A percentile compares a stretch with the other conserved stretches of the same genome.
These are phyloP conservation scores for Apeira syringaria DNA, from an alignment of 2,888 invertebrate species.

Conservation along the genomic window DNA sequence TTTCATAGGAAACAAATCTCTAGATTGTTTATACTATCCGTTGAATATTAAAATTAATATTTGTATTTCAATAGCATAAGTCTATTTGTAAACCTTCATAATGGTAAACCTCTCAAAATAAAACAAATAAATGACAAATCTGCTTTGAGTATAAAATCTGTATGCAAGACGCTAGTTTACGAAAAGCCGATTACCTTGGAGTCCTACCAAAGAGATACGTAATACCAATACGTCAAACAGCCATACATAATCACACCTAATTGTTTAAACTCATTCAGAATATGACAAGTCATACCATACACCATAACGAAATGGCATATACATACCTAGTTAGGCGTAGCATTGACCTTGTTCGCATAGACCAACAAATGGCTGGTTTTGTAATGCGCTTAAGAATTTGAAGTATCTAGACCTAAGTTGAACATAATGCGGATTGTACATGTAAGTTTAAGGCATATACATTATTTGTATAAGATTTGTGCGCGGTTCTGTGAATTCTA, in stretches of 20 bases:
- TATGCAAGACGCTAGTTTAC: slow-evolving; percentile 6
- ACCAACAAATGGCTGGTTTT: background rate
- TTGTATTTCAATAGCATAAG: too few relatives aligned
- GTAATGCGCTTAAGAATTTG: slow-evolving; percentile 10
- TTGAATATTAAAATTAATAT: too few relatives aligned
- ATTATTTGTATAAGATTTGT: too few relatives aligned
- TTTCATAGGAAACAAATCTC: too few relatives aligned
- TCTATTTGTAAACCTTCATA: background rate
- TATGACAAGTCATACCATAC: slow-evolving; percentile 21
- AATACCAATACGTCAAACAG: background rate
- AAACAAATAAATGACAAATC: too few relatives aligned
- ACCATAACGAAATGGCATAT: slow-evolving; percentile 11
- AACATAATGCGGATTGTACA: too few relatives aligned
- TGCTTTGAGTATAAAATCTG: too few relatives aligned
- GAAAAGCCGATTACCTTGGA: slow-evolving; percentile 15
- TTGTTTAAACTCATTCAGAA: slow-evolving; percentile 17
- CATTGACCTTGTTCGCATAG: slow-evolving; percentile 26
- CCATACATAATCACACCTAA: slow-evolving; percentile 9
- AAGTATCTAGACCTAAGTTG: too few relatives aligned
- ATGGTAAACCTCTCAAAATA: slow-evolving; percentile 4
- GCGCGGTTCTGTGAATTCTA: too few relatives aligned
- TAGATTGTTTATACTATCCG: too few relatives aligned
- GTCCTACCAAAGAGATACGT: slow-evolving; percentile 9
- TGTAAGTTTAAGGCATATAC: too few relatives aligned
- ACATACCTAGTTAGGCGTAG: slow-evolving; percentile 19